These are phyloP conservation scores for Bombus soroeensis DNA, from an alignment of 1,140 invertebrate genomes.

Conservation along the genomic window DNA sequence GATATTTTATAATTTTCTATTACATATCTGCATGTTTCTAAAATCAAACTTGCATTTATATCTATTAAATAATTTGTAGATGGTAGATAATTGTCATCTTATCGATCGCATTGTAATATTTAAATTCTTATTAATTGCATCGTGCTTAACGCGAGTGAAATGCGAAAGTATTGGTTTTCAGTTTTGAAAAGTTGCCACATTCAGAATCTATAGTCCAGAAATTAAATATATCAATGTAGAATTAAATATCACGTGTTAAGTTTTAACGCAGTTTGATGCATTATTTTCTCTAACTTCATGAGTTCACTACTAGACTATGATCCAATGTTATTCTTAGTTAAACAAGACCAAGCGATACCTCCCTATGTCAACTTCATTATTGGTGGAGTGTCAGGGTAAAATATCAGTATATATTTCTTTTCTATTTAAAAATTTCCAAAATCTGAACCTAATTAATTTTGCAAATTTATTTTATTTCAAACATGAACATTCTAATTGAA, in stretches of 20 bases:
- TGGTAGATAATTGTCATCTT: background rate
- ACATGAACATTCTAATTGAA: background rate
- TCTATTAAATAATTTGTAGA: no score
- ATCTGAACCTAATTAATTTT: background rate
- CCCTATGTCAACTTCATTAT: constrained; percentile 54
- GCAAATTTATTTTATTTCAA: background rate
- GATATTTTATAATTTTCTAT: background rate
- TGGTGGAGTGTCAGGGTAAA: constrained; percentile 66
- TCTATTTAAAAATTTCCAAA: background rate
- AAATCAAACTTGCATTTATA: no score
- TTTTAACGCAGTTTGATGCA: background rate
- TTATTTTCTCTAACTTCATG: background rate
- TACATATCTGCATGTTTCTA: no score
- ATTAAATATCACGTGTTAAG: background rate
- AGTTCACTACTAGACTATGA: background rate
- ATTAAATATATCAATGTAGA: no score
- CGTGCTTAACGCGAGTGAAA: constrained; percentile 1
- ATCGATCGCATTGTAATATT: background rate
- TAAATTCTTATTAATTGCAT: background rate
- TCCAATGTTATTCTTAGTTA: constrained; percentile 35
- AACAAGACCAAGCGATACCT: constrained; percentile 37
- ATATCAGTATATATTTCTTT: background rate
- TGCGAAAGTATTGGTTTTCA: background rate
- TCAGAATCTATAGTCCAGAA: background rate
- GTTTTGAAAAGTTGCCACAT: background rate